Conservation (phyloP, 1,140 invertebrate species). For the Macrobrachium rosenbergii region DNA sequence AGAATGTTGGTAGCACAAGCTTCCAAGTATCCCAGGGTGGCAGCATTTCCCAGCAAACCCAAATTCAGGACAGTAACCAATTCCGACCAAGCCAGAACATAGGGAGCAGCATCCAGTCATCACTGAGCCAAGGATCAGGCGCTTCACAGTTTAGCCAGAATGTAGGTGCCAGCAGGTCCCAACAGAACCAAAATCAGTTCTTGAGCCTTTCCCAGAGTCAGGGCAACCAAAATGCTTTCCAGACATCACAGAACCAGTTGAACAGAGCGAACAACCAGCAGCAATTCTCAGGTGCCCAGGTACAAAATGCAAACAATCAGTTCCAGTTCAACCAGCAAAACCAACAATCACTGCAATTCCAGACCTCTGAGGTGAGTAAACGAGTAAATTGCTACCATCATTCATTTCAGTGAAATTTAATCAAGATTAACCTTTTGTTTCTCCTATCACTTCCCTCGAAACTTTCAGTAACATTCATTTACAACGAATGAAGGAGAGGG, state of each 20-base stretch:
- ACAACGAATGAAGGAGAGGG: no score
- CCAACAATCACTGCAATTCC: not conserved
- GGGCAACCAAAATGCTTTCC: not conserved
- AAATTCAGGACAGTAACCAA: not conserved
- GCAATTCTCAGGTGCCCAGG: not conserved
- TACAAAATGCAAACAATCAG: not conserved
- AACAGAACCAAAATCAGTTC: not conserved
- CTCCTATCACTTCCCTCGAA: not conserved
- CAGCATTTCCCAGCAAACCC: not conserved
- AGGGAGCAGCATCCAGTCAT: not conserved
- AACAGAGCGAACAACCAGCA: not conserved
- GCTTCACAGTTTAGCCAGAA: not conserved
- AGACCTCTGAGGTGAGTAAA: slow-evolving; percentile 3
- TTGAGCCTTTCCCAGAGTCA: not conserved
- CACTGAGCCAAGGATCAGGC: not conserved
- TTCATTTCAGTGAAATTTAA: not conserved
- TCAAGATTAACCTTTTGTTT: not conserved
- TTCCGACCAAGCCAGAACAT: not conserved
- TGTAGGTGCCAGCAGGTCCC: not conserved
- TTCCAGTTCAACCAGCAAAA: not conserved
- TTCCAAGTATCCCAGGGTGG: not conserved
- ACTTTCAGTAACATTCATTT: not conserved
- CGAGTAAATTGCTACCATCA: no score
- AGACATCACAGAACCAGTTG: no score
- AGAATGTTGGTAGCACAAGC: not conserved